Evolutionary conservation across 2,113 vertebrate species (phyloP).

Genomic region (Lagopus muta): DNA sequence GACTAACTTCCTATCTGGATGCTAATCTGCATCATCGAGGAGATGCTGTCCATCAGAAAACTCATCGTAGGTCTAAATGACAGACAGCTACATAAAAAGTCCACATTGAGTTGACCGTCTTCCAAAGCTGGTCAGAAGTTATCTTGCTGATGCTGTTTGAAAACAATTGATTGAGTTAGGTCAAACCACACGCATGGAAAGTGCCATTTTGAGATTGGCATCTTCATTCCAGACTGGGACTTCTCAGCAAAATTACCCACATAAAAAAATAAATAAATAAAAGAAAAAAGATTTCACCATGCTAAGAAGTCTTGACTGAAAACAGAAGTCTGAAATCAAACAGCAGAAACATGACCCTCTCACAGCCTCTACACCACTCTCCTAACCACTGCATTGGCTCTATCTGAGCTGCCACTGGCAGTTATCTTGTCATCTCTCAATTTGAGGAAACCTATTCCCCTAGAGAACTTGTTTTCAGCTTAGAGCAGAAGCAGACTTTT

Average conservation of each 20-base stretch:
- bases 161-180: neutral
- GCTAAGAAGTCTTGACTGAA: neutral
- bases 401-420: neutral
- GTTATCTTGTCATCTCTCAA: neutral
- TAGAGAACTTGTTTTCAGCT: neutral
- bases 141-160: neutral
- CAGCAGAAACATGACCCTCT: neutral
- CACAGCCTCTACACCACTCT: neutral
- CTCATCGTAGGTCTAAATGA: neutral
- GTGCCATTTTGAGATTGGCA: neutral
- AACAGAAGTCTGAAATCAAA: neutral
- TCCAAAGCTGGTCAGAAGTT: neutral
- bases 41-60: neutral
- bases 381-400: neutral
- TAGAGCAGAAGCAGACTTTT: neutral
- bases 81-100: neutral
- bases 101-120: accelerated
- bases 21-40: neutral
- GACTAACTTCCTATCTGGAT: neutral
- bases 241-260: neutral
- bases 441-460: neutral
- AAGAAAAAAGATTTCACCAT: neutral
- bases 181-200: neutral
- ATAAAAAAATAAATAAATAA: neutral
- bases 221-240: neutral